Evolutionary conservation across 2,888 invertebrate genomes (phyloP), one percentile per base, ranked within the genome.

Genomic region (Ectobius pallidus): DNA sequence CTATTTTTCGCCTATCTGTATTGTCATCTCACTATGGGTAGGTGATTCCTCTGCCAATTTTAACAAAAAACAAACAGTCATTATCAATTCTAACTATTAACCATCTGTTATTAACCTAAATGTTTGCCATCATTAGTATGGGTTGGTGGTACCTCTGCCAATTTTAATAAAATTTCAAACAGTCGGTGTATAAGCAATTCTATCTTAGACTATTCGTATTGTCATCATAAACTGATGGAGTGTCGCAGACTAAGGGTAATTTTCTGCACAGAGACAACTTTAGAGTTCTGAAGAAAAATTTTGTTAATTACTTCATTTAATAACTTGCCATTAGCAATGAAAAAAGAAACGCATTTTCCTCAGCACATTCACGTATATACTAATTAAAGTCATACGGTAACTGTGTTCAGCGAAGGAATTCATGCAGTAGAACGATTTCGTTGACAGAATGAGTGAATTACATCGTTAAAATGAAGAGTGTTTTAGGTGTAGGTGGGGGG

Each of bases 391-490:
- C n/a, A 58, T 9, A 14, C 39, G 6, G 7, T 14, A 9, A 39
- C 39, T 39, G 6, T 46, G 46, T n/a, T 3, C 14, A 30, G 25
- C 16, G 44, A 18, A 65, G 65, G 16, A 32, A 65, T 46, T 46
- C 65, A 65, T 30, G 65, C 46, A 65, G 65, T 20, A n/a, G 63
- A 65, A 46, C 25, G 6, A 46, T 46, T 44, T 65, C 46, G 46
- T 27, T 44, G 65, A 65, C 65, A 46, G 46, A 46, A 65, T 65
- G 65, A 65, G 27, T 27, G 46, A 65, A 65, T 65, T 44, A 27
- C 65, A 30, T 65, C 65, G 65, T 65, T 65, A 65, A 65, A 65
- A 65, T 30, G 65, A 65, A 65, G 46, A 27, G 46, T 39, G 34
- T 62, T 34, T 62, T 34, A 34, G 55, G n/a, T 62, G 62, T n/a